A percentile compares a stretch with the other conserved stretches of the same genome.
Conservation (phyloP, 2,888 invertebrate genomes). For the Diadromus collaris region DNA sequence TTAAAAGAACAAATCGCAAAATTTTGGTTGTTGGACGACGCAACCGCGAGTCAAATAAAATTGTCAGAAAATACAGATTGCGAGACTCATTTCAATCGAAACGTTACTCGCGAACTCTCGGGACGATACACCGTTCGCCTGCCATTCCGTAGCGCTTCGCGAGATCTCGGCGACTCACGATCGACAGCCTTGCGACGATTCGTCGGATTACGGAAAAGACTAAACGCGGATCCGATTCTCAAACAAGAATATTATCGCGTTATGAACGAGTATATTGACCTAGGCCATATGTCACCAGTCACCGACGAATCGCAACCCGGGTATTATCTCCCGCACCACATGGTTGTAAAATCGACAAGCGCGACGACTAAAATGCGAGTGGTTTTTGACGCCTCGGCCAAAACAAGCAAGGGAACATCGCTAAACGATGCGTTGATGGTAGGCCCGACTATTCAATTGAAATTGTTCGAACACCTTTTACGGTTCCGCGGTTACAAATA, state of each 20-base stretch:
- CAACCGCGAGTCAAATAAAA: conserved; percentile 6
- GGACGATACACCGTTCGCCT: conserved; percentile 23
- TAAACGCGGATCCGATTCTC: conserved; percentile 13
- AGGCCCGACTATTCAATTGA: conserved; percentile 65
- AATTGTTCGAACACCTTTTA: conserved; percentile 61
- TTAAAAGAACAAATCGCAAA: conserved; percentile 31
- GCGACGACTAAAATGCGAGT: conserved; percentile 51
- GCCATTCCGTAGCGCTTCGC: background rate
- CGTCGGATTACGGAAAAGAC: conserved; percentile 5
- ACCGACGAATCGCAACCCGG: conserved; percentile 3
- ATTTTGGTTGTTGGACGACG: conserved; percentile 56
- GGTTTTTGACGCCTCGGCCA: conserved; percentile 64
- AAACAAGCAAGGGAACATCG: conserved; percentile 48
- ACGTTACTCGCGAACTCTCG: background rate
- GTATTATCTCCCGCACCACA: conserved; percentile 44
- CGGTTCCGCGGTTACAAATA: conserved; percentile 60
- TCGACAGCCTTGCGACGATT: conserved; percentile 28
- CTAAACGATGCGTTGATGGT: conserved; percentile 59
- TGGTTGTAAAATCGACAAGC: conserved; percentile 36
- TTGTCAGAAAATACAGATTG: conserved; percentile 2
- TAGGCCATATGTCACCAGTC: conserved; percentile 33
- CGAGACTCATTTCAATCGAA: conserved; percentile 18
- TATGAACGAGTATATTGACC: conserved; percentile 38
- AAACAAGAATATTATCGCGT: conserved; percentile 30
- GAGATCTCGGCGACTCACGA: conserved; percentile 31